Percentiles rank a stretch among this genome's conserved stretches.
These are phyloP conservation scores for Anomalospiza imberbis DNA, from an alignment of 2,797 vertebrate species.

Conservation along the genomic window DNA sequence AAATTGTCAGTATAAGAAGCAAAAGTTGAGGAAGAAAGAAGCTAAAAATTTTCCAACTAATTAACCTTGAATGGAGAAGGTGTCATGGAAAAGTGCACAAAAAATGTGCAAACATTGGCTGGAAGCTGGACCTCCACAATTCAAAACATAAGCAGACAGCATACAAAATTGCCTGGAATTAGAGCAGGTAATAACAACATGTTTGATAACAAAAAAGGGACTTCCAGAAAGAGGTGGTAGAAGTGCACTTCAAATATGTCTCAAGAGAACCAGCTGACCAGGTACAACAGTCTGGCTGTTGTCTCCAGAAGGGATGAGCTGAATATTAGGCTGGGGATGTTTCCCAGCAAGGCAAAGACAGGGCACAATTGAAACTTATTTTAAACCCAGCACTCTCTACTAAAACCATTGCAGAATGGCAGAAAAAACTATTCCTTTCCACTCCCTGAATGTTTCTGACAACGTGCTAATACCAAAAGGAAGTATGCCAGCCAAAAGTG, in stretches of 20 bases:
- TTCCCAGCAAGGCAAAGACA: neutral
- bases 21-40: neutral
- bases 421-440: constrained; percentile 5
- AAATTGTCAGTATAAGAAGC: neutral
- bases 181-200: neutral
- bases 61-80: neutral
- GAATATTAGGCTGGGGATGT: neutral
- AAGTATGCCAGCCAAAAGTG: constrained; percentile 32
- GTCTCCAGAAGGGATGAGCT: neutral
- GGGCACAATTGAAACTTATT: neutral
- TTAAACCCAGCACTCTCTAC: neutral
- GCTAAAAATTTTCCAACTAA: neutral
- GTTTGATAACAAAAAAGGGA: neutral
- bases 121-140: neutral
- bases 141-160: neutral
- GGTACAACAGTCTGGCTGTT: neutral
- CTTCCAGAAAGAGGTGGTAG: neutral
- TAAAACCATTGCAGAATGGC: neutral
- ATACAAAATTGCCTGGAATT: neutral
- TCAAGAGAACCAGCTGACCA: neutral
- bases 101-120: neutral
- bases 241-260: neutral
- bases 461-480: constrained; percentile 48
- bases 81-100: neutral
- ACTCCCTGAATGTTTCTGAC: constrained; percentile 40